Evolutionary conservation across 2,797 vertebrate species (phyloP).

Genomic region (Psittacula derbiana): DNA sequence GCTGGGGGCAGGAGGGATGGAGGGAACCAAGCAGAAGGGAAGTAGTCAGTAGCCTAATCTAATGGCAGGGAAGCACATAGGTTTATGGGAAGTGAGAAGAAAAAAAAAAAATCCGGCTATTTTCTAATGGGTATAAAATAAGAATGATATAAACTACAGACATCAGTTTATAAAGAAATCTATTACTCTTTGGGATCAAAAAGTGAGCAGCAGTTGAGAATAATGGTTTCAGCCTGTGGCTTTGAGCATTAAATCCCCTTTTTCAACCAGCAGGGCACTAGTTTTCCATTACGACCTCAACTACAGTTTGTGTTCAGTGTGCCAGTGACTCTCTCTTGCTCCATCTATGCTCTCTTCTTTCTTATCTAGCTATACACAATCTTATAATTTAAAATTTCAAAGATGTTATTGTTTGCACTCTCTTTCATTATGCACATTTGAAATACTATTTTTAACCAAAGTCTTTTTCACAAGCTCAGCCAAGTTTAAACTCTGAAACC

Average conservation of each 20-base stretch:
- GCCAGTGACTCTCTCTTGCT: not conserved
- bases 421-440: not conserved
- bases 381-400: conserved; percentile 19
- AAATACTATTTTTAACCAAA: conserved; percentile 25
- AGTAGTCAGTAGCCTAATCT: conserved; percentile 22
- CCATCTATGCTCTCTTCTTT: not conserved
- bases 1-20: not conserved
- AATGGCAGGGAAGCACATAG: not conserved
- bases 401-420: not conserved
- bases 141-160: conserved; percentile 50
- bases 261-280: conserved; percentile 50
- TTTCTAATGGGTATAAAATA: conserved; percentile 50
- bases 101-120: not conserved
- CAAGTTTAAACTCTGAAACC: conserved; percentile 41
- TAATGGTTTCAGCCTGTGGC: conserved; percentile 41
- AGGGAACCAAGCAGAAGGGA: conserved; percentile 16
- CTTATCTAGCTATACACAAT: not conserved
- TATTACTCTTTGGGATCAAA: conserved; percentile 53
- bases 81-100: not conserved
- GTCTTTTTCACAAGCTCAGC: conserved; percentile 17
- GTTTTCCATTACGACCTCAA: conserved; percentile 27
- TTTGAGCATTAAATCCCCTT: conserved; percentile 45
- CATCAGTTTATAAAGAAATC: conserved; percentile 52
- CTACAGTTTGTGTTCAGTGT: not conserved
- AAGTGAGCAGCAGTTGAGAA: conserved; percentile 36